Evolutionary conservation across 1,140 invertebrate genomes (phyloP).

Genomic region (Ganaspis sp.): DNA sequence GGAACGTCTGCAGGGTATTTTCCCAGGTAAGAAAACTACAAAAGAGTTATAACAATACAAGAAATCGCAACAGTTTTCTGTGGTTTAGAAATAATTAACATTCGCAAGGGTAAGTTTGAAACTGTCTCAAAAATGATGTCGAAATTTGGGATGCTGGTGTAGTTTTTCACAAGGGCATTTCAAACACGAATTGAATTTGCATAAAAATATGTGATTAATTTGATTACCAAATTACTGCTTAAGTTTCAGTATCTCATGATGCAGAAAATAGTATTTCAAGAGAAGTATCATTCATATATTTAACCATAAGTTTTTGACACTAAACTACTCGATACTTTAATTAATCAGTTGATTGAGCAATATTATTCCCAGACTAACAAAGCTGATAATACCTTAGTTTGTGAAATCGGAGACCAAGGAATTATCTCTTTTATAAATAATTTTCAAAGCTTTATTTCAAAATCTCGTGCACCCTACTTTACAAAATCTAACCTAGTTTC

Average conservation of each 20-base stretch:
- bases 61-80: neutral
- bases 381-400: neutral
- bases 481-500: neutral
- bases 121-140: neutral
- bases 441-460: too few relatives aligned
- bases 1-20: conserved; percentile 68
- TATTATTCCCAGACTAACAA: conserved; percentile 4
- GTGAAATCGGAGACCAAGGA: neutral
- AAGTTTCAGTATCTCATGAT: neutral
- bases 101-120: neutral
- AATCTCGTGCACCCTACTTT: too few relatives aligned
- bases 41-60: neutral
- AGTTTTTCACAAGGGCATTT: conserved; percentile 45
- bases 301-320: conserved; percentile 9
- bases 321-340: neutral
- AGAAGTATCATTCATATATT: conserved; percentile 7
- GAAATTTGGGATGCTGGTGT: neutral
- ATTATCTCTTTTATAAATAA: neutral
- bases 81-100: neutral
- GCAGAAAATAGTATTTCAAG: neutral
- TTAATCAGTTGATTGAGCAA: conserved; percentile 26
- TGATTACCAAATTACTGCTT: neutral
- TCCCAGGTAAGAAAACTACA: conserved; percentile 64
- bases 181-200: conserved; percentile 16
- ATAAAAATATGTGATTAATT: conserved; percentile 23